Conservation (phyloP, 2,113 vertebrate species). For the Oryzias celebensis region DNA sequence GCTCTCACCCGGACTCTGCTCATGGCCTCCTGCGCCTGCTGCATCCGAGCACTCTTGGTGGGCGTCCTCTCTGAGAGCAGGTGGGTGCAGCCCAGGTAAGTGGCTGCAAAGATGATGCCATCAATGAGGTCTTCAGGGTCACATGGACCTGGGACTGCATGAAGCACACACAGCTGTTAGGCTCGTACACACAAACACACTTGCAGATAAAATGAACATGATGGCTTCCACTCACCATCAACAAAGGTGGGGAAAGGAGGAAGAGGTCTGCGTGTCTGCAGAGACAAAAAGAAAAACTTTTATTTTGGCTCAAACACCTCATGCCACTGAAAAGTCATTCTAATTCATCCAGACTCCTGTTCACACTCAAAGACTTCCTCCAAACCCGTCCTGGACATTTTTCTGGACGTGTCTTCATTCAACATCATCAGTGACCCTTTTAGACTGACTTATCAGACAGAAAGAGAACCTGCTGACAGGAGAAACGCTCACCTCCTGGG, state of each 20-base stretch:
- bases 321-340: conserved; percentile 16
- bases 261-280: conserved; percentile 90
- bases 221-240: conserved; percentile 84
- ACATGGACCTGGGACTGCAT: conserved; percentile 91
- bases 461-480: too few relatives aligned
- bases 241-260: conserved; percentile 96
- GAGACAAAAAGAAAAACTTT: conserved; percentile 29
- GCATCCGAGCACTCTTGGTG: conserved; percentile 95
- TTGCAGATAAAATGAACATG: not conserved
- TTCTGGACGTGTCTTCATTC: too few relatives aligned
- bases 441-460: too few relatives aligned
- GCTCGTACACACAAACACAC: not conserved
- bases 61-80: conserved; percentile 95
- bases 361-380: too few relatives aligned
- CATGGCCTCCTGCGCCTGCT: conserved; percentile 97
- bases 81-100: conserved; percentile 95
- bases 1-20: conserved; percentile 89
- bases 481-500: conserved; percentile 84
- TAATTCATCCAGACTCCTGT: conserved; percentile 6
- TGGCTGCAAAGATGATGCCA: conserved; percentile 97
- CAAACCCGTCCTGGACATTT: too few relatives aligned
- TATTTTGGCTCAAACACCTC: conserved; percentile 18
- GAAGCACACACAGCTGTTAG: conserved; percentile 6
- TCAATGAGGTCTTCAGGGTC: conserved; percentile 97
- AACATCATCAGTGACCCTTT: too few relatives aligned